A percentile compares a stretch with the other conserved stretches of the same genome.
Conservation (phyloP, 2,888 invertebrate species). For the Seira ritae region DNA sequence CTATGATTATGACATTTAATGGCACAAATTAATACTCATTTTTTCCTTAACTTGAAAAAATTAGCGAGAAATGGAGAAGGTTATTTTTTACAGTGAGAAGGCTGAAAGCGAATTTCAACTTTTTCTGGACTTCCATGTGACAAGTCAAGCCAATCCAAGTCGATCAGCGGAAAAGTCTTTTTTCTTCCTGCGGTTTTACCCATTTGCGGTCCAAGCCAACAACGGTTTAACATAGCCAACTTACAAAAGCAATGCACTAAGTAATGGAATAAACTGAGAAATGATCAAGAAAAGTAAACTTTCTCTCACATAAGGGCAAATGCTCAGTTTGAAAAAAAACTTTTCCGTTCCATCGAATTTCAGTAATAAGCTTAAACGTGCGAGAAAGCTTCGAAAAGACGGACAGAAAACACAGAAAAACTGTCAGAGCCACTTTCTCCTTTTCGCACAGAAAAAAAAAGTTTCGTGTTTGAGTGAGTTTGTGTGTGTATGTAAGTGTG, state of each 20-base stretch:
- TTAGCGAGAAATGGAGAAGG: background rate
- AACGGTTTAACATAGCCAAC: background rate
- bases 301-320: conserved; percentile 12
- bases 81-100: background rate
- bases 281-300: conserved; percentile 17
- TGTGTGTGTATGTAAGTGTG: no score
- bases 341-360: conserved; percentile 4
- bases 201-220: background rate
- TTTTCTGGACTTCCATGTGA: background rate
- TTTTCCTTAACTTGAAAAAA: background rate
- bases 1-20: conserved; percentile 19
- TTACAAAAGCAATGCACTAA: background rate
- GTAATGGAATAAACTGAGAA: conserved; percentile 23
- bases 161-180: background rate
- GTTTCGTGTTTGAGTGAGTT: background rate
- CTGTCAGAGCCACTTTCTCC: conserved; percentile 17
- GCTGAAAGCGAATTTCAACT: background rate
- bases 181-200: background rate
- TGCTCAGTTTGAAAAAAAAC: background rate
- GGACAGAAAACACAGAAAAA: conserved; percentile 19
- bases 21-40: conserved; percentile 3
- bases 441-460: conserved; percentile 3
- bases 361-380: conserved; percentile 11
- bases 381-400: background rate
- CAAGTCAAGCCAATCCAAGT: background rate